phyloP scores from a whole-genome alignment of 2,888 invertebrate species.

The Oasisia sp. region DNA sequence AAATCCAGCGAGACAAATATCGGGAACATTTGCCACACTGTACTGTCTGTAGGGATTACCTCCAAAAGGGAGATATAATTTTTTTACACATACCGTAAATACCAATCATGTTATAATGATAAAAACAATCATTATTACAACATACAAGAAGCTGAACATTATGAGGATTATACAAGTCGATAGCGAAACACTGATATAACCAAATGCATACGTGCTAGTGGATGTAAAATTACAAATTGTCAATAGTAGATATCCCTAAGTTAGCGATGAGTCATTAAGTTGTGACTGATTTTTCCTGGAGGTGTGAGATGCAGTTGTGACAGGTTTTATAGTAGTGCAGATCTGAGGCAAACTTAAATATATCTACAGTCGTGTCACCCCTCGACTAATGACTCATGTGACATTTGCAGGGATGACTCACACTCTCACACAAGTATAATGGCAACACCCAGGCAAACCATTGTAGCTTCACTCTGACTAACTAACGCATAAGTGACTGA shows the following conservation, averaged over 20 bases:
- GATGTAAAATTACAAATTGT: not conserved
- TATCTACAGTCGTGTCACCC: not conserved
- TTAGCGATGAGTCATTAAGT: not conserved
- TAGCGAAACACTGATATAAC: not conserved
- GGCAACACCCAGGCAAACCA: not conserved
- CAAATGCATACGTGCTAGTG: not conserved
- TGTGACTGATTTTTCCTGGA: not conserved
- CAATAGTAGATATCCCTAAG: not conserved
- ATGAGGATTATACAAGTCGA: not conserved
- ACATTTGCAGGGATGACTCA: not conserved
- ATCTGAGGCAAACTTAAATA: not conserved
- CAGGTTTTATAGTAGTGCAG: not conserved
- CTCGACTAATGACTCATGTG: not conserved
- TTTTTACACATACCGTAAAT: not conserved
- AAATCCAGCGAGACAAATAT: not conserved
- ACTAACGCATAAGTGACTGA: not conserved
- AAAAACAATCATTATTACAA: not conserved
- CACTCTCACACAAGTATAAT: not conserved
- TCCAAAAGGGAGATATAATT: not conserved
- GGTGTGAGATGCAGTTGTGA: not conserved
- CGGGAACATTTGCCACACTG: not conserved
- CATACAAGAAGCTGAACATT: not conserved
- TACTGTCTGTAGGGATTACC: too few species aligned
- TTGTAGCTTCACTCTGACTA: not conserved
- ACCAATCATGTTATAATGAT: not conserved